Percentiles rank a stretch among this genome's conserved stretches.
These are phyloP conservation scores for Montifringilla adamsi DNA, from an alignment of 2,113 vertebrate genomes.

Conservation along the genomic window DNA sequence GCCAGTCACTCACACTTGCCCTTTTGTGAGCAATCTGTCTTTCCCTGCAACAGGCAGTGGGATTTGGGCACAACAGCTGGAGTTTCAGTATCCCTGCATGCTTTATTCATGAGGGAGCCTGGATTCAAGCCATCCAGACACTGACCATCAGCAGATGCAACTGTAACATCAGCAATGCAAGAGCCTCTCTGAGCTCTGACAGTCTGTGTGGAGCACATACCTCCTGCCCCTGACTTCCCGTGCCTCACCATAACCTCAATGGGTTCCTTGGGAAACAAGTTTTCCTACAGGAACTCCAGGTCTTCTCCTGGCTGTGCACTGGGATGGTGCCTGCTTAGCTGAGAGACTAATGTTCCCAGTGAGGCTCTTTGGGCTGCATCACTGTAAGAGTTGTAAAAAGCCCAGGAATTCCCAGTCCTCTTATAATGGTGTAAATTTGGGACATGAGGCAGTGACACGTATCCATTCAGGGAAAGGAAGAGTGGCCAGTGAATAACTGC, in stretches of 20 bases:
- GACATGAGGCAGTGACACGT: fast-evolving
- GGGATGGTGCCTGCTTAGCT: neutral
- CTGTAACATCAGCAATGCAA: neutral
- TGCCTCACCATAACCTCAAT: fast-evolving
- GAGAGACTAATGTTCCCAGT: neutral
- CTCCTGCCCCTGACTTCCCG: fast-evolving
- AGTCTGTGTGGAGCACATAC: neutral
- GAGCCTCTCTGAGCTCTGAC: neutral
- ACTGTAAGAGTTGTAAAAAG: neutral
- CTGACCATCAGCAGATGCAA: neutral
- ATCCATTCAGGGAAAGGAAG: neutral
- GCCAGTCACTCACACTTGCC: constrained; percentile 35
- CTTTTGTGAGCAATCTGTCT: constrained; percentile 52
- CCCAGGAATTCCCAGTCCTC: neutral
- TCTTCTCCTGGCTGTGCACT: neutral
- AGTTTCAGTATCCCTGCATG: neutral
- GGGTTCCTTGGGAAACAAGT: fast-evolving
- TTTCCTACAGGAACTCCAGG: neutral
- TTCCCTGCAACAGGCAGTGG: constrained; percentile 11
- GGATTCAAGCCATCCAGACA: neutral
- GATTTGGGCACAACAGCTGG: constrained; percentile 56
- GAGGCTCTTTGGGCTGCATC: neutral
- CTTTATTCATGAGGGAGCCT: constrained; percentile 3
- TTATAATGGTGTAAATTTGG: neutral
- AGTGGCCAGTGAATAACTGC: neutral